These are phyloP conservation scores for Acyrthosiphon pisum DNA, from an alignment of 1,140 invertebrate species.

Conservation along the genomic window DNA sequence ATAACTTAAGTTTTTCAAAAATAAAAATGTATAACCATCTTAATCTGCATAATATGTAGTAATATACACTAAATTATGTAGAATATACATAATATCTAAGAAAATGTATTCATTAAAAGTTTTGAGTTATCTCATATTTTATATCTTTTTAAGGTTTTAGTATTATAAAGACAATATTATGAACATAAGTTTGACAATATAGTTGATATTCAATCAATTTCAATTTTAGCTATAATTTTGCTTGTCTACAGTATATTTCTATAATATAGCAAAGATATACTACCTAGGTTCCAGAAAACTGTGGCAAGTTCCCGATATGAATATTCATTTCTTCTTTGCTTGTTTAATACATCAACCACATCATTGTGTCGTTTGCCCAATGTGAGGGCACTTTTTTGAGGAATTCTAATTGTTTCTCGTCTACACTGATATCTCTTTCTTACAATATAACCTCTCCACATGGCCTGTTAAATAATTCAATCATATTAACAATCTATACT, in stretches of 20 bases:
- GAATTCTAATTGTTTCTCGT: conserved; percentile 57
- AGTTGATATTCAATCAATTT: neutral
- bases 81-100: too few species aligned
- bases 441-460: conserved; percentile 70
- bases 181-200: neutral
- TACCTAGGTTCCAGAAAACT: conserved; percentile 49
- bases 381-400: conserved; percentile 58
- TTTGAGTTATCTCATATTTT: too few species aligned
- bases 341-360: neutral
- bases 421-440: conserved; percentile 62
- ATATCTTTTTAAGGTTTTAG: too few species aligned
- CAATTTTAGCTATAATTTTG: neutral
- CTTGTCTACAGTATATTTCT: neutral
- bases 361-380: conserved; percentile 40
- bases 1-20: too few species aligned
- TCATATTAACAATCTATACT: too few species aligned
- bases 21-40: too few species aligned
- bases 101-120: too few species aligned
- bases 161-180: too few species aligned
- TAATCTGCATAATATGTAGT: too few species aligned
- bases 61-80: too few species aligned
- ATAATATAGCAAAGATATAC: neutral
- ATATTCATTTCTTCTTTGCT: conserved; percentile 52
- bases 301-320: neutral
- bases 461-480: conserved; percentile 63